A percentile compares a stretch with the other conserved stretches of the same genome.
Evolutionary conservation across 1,140 invertebrate genomes (phyloP).

Genomic region (Diprion similis): DNA sequence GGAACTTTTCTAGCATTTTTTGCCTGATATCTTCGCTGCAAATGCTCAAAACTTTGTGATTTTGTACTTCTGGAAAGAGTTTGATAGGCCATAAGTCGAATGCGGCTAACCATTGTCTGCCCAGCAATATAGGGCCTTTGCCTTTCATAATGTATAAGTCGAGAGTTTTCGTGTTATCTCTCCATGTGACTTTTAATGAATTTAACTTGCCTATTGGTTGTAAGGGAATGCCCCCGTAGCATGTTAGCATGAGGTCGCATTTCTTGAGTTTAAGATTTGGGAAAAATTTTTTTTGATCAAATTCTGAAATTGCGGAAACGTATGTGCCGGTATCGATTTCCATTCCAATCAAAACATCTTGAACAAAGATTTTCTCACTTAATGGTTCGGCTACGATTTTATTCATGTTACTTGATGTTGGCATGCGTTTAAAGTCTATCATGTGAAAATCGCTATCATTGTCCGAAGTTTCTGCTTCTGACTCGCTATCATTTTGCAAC

Average conservation of each 20-base stretch:
- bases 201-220: not conserved
- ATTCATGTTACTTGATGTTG: conserved; percentile 39
- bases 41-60: too few relatives aligned
- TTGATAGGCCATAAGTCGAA: too few relatives aligned
- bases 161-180: conserved; percentile 7
- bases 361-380: not conserved
- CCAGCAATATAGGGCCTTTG: conserved; percentile 15
- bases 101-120: too few relatives aligned
- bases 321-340: not conserved
- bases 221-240: conserved; percentile 2
- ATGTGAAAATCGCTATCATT: too few relatives aligned
- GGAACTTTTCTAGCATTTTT: too few relatives aligned
- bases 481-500: too few relatives aligned
- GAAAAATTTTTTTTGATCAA: not conserved
- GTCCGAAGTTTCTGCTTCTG: too few relatives aligned
- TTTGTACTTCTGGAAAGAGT: too few relatives aligned
- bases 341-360: too few relatives aligned
- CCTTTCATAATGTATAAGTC: conserved; percentile 20
- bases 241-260: conserved; percentile 3
- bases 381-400: conserved; percentile 10
- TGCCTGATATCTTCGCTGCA: too few relatives aligned
- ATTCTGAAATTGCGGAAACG: conserved; percentile 11
- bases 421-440: conserved; percentile 35
- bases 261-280: conserved; percentile 8
- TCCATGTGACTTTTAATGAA: conserved; percentile 10